Conservation (phyloP, 2,797 vertebrate species). For the Lacerta bilineata region DNA sequence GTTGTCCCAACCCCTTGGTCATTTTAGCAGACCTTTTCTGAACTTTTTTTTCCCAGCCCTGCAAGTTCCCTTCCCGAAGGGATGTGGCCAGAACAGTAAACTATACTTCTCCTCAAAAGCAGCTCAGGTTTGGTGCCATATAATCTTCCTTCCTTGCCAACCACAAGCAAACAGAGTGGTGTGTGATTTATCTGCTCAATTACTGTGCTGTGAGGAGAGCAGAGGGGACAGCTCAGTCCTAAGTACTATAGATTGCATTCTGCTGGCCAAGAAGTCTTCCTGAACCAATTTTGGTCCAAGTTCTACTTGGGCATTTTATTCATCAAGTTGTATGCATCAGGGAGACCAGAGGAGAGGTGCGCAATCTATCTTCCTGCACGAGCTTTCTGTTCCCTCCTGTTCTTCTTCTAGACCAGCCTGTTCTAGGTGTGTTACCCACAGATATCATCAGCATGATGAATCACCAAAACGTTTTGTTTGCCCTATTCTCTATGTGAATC, state of each 20-base stretch:
- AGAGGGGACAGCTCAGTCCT: slow-evolving; percentile 35
- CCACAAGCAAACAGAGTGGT: slow-evolving; percentile 42
- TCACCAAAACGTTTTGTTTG: background rate
- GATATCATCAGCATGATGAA: no score
- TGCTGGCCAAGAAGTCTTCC: slow-evolving; percentile 38
- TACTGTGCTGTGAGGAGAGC: slow-evolving; percentile 57
- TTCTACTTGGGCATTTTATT: slow-evolving; percentile 28
- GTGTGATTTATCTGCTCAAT: slow-evolving; percentile 75
- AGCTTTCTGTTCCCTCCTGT: background rate
- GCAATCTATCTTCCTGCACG: slow-evolving; percentile 30
- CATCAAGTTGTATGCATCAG: slow-evolving; percentile 48
- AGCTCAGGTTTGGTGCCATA: slow-evolving; percentile 47
- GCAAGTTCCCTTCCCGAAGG: no score
- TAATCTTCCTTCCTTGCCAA: slow-evolving; percentile 47
- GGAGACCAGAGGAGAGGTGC: slow-evolving; percentile 12
- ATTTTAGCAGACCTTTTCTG: no score
- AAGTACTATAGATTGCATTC: slow-evolving; percentile 52
- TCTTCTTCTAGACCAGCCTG: background rate
- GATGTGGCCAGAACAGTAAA: no score
- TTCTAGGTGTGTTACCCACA: background rate
- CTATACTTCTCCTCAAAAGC: background rate
- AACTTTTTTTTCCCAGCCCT: no score
- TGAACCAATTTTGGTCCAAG: slow-evolving; percentile 43
- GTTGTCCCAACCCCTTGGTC: no score
- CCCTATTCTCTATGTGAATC: background rate